A percentile compares a stretch with the other conserved stretches of the same genome.
These are phyloP conservation scores for Odontamblyopus lacepedii DNA, from an alignment of 2,797 vertebrate genomes.

Conservation along the genomic window DNA sequence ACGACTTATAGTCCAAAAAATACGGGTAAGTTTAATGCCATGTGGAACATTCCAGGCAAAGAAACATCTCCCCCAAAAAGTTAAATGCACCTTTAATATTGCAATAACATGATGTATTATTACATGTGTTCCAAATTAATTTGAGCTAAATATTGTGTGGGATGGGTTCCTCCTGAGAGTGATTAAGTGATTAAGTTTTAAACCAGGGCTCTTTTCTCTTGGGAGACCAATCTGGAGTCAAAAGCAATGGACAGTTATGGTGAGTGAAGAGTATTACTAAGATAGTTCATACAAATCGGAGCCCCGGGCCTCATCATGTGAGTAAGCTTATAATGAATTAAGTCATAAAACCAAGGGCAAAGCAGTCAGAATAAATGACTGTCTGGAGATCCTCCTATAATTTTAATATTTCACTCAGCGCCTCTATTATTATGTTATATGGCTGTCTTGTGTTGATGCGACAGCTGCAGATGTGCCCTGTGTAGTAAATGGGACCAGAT, in stretches of 20 bases:
- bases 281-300: constrained; percentile 1
- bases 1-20: too few species aligned
- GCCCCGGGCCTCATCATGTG: constrained; percentile 21
- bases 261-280: constrained; percentile 1
- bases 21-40: too few species aligned
- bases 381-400: constrained; percentile 9
- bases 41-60: too few species aligned
- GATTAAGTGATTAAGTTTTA: background rate
- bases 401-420: constrained; percentile 16
- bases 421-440: constrained; percentile 16
- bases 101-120: too few species aligned
- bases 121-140: too few species aligned
- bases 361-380: constrained; percentile 8
- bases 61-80: too few species aligned
- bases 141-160: too few species aligned
- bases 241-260: constrained; percentile 3
- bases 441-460: constrained; percentile 13
- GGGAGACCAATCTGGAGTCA: background rate
- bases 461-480: constrained; percentile 13
- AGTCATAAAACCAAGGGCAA: constrained; percentile 19
- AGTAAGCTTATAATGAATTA: constrained; percentile 16
- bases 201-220: background rate
- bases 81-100: too few species aligned
- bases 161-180: too few species aligned
- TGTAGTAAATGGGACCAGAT: background rate